Conservation (phyloP, 2,888 invertebrate species). For the Ennomos fuscantarius region DNA sequence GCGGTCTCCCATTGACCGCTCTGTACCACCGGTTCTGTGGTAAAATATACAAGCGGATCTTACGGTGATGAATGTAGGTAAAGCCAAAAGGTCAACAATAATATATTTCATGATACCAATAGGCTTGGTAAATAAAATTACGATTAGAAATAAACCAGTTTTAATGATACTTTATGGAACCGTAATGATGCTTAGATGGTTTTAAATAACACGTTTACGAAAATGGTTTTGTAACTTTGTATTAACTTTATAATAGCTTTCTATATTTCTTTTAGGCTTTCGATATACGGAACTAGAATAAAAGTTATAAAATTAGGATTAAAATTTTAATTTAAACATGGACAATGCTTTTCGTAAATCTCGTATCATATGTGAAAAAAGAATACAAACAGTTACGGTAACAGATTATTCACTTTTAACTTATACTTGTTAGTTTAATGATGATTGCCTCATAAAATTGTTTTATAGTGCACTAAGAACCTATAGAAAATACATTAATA, state of each 20-base stretch:
- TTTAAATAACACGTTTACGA: too few relatives aligned
- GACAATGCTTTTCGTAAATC: too few relatives aligned
- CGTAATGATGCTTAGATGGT: not conserved
- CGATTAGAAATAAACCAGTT: constrained; percentile 9
- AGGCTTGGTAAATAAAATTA: constrained; percentile 2
- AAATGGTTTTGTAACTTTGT: too few relatives aligned
- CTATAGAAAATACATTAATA: constrained; percentile 43
- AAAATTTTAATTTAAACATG: too few relatives aligned
- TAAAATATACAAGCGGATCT: constrained; percentile 9
- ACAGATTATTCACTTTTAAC: constrained; percentile 1
- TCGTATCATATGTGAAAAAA: too few relatives aligned
- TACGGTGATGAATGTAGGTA: constrained; percentile 28
- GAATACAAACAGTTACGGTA: not conserved
- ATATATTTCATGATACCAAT: constrained; percentile 7
- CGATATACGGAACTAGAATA: too few relatives aligned
- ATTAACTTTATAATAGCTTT: too few relatives aligned
- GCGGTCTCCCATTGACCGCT: too few relatives aligned
- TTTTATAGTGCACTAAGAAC: constrained; percentile 22
- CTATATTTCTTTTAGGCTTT: too few relatives aligned
- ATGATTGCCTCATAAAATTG: constrained; percentile 21
- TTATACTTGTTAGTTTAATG: constrained; percentile 15
- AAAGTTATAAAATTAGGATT: too few relatives aligned
- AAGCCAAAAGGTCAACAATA: constrained; percentile 9
- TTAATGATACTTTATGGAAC: constrained; percentile 4
- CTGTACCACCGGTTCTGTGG: constrained; percentile 40